Conservation (phyloP, 1,140 invertebrate species). For the Coenobita brevimanus region DNA sequence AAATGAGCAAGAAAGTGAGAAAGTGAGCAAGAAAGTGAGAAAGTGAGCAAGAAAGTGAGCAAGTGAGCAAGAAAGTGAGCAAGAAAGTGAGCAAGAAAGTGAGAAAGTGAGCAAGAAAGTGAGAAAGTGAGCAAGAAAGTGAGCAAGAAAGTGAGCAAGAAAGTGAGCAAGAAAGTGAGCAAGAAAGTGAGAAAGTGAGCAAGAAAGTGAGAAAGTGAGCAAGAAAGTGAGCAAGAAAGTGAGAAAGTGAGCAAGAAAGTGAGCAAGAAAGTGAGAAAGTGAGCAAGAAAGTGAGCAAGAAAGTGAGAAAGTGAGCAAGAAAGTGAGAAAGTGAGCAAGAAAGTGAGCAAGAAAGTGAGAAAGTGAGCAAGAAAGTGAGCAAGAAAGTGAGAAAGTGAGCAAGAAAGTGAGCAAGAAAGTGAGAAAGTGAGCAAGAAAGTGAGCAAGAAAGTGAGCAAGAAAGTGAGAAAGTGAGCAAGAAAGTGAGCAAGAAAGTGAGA, state of each 20-base stretch:
- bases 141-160: constrained; percentile 1
- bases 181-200: not conserved
- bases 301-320: constrained; percentile 5
- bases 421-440: not conserved
- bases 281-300: not conserved
- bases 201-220: not conserved
- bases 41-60: not conserved
- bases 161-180: not conserved
- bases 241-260: not conserved
- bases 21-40: not conserved
- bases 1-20: no score
- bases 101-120: no score
- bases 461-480: no score
- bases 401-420: not conserved
- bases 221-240: not conserved
- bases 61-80: no score
- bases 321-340: not conserved
- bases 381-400: not conserved
- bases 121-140: no score
- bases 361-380: not conserved
- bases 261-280: not conserved
- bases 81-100: no score
- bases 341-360: not conserved
- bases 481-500: not conserved
- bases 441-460: not conserved